Evolutionary conservation across 2,888 invertebrate genomes (phyloP), one percentile per base, ranked within the genome.

Genomic region (Caenorhabditis zanzibari): DNA sequence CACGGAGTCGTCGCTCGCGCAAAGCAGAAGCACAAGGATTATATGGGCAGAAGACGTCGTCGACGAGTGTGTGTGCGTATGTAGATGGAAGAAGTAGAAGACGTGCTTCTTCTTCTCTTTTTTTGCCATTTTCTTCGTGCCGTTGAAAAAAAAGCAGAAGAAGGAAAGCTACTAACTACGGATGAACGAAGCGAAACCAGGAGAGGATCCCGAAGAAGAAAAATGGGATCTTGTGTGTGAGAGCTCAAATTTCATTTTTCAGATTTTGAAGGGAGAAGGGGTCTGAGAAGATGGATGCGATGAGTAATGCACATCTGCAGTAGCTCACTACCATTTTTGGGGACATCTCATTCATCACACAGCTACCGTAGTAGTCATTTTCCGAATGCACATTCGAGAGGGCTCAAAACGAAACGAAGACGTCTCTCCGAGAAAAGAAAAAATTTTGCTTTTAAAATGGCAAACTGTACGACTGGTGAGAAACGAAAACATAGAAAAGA

Each of bases 1-100:
- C 61, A 56, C 73, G 69, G 74, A 81, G 81, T 66, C 38, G 41
- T 26, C 63, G 44, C 14, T 14, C 7, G 54, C 52, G 10, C 24
- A 59, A 72, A 69, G 82, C 72, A 74, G 82, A 38, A 77, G 74
- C 72, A 76, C 66, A 74, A 81, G 75, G 79, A 79, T 79, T 79
- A 79, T 79, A 79, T 79, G 79, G 63, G 79, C 79, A 79, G 71
- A 68, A 68, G 54, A 68, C 52, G 68, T 52, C 68, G 68, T 63
- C 69, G 63, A 72, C 38, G 75, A 58, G 66, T 61, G 38, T 52
- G 52, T 52, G 52, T 66, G 64, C 28, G 64, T 66, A 66, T 66
- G 66, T 52, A 66, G 68, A 68, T 52, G 68, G 68, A 68, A 66
- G 74, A 73, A 59, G 69, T 61, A 38, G 38, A 38, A 38, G 38